Conservation (phyloP, 92 coral and sea anemone species). For the Parazoanthus darwini region DNA sequence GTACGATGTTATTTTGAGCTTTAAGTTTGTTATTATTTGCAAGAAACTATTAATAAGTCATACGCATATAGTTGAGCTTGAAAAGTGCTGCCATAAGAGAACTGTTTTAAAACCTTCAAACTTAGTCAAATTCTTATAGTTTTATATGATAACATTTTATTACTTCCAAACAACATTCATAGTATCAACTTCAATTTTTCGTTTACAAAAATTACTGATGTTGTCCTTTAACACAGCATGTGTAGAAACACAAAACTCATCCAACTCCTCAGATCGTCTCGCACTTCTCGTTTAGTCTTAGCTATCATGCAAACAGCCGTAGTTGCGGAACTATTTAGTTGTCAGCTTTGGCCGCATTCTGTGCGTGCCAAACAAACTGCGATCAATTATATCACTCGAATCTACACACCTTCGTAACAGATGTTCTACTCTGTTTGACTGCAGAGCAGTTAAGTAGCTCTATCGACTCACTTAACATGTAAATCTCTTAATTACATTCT, state of each 20-base stretch:
- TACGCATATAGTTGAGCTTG: background rate
- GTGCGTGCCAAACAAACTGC: background rate
- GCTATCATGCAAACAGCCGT: background rate
- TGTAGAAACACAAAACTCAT: slow-evolving; percentile 1
- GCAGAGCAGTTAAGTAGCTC: slow-evolving; percentile 23
- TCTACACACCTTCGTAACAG: slow-evolving; percentile 26
- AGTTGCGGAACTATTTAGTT: background rate
- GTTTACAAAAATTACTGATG: background rate
- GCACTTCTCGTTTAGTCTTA: background rate
- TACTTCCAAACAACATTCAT: background rate
- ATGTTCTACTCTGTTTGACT: slow-evolving; percentile 17
- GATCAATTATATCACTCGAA: slow-evolving; percentile 1
- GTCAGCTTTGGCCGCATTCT: background rate
- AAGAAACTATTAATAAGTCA: background rate
- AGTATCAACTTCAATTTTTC: background rate
- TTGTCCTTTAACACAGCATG: background rate
- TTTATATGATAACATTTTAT: too few relatives aligned
- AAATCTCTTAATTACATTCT: slow-evolving; percentile 42
- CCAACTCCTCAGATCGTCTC: background rate
- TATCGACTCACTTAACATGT: slow-evolving; percentile 22
- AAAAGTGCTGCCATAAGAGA: background rate
- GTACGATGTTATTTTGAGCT: background rate
- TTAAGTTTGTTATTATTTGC: background rate
- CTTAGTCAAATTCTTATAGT: too few relatives aligned
- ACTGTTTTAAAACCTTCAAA: too few relatives aligned